Base-by-base conservation (phyloP, 2,888 invertebrate genomes). In the Ornithoptera alexandrae region DNA sequence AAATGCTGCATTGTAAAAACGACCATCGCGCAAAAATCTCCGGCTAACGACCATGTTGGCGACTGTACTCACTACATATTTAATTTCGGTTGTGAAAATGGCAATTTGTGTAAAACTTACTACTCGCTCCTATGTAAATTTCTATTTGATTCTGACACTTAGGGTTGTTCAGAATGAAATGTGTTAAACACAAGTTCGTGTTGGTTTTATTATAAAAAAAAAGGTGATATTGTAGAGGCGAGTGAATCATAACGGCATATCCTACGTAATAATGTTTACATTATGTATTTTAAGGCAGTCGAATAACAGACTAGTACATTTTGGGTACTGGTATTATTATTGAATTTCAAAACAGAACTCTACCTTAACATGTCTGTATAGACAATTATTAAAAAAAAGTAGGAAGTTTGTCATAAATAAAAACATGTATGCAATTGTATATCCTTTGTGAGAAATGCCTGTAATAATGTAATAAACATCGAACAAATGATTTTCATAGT, bases 31-130 rank as follows among this genome's bases (percentile, higher is more conserved):
- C 57, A 62, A 53, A 64, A 59, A 56, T 56, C 60, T 56, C 56
- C 56, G 39, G 63, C 12, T 72, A 67, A 65, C 72, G 67, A 69
- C 62, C 67, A 64, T 71, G 72, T 73, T 72, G 77, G 75, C 76
- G 76, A 73, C 73, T 75, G 78, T 77, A 88, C 85, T 84, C 86
- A 86, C 79, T 85, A 87, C 85, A 89, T 90, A 91, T 92, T 92
- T 92, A 90, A 92, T 92, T 92, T 92, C 89, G 92, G 92, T 92
- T 92, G 92, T 92, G 92, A 92, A 90, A 89, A 90, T 90, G 87
- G 92, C 92, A 92, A 92, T 91, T 90, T 90, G 86, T 88, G 85
- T 91, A 88, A 88, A 84, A 86, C 83, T 88, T 86, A 86, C 30
- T 30, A 30, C 85, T 87, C 86, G 87, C 85, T 87, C 79, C 78